Conservation (phyloP, 2,888 invertebrate genomes). For the Celastrina argiolus region DNA sequence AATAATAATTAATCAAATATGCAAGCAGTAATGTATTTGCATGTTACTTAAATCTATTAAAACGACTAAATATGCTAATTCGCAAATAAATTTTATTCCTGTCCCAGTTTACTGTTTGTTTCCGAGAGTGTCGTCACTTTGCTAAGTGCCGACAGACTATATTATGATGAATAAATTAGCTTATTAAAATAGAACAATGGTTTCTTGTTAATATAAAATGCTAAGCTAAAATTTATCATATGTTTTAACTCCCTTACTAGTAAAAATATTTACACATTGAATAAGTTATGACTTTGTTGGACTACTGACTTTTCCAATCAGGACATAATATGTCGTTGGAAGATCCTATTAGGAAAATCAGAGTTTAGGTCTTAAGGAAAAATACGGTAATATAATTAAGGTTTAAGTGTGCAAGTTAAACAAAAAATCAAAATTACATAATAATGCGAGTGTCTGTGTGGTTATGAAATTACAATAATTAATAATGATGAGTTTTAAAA, state of each 20-base stretch:
- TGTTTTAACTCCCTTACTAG: too few species aligned
- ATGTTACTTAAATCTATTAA: background rate
- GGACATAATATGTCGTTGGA: too few species aligned
- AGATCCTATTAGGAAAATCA: too few species aligned
- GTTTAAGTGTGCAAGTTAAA: background rate
- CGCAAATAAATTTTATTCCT: background rate
- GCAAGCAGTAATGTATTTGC: background rate
- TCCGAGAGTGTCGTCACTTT: background rate
- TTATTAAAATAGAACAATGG: too few species aligned
- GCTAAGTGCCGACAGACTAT: background rate
- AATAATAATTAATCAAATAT: too few species aligned
- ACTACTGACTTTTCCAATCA: too few species aligned
- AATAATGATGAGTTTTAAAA: conserved; percentile 9
- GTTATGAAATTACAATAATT: conserved; percentile 7
- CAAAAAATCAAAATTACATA: conserved; percentile 3
- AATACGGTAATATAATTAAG: background rate
- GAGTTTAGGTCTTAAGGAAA: too few species aligned
- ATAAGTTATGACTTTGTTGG: too few species aligned
- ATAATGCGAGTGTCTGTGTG: background rate
- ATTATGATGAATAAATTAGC: too few species aligned
- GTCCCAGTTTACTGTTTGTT: background rate
- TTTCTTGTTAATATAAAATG: too few species aligned
- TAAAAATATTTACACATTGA: too few species aligned
- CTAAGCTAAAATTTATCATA: too few species aligned
- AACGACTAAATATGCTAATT: background rate